phyloP scores from a whole-genome alignment of 2,797 vertebrate genomes.

The Sternotherus odoratus region DNA sequence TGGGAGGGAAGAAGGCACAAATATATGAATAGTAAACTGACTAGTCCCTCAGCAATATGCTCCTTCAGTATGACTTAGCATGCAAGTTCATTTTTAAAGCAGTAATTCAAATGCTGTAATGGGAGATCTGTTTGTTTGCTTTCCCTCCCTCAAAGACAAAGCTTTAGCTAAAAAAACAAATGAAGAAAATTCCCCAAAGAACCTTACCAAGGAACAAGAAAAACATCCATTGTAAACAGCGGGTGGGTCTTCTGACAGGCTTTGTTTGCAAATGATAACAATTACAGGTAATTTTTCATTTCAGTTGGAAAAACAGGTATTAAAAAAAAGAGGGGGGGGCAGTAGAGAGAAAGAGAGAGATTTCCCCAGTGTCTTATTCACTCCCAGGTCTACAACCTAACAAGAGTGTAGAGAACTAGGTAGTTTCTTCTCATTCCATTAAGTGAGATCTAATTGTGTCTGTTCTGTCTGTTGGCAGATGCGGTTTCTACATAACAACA shows the following conservation, averaged over 20 bases:
- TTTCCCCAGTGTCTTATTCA: conserved; percentile 84
- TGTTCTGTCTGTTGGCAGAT: conserved; percentile 88
- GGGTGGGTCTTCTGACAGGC: conserved; percentile 81
- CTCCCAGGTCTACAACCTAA: conserved; percentile 84
- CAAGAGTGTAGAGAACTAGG: conserved; percentile 77
- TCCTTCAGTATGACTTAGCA: neutral
- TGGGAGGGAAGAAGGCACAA: conserved; percentile 31
- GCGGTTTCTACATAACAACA: conserved; percentile 88
- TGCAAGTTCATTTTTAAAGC: conserved; percentile 40
- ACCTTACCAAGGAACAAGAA: conserved; percentile 73
- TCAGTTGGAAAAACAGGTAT: conserved; percentile 80
- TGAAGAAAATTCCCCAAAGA: conserved; percentile 79
- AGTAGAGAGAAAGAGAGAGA: conserved; percentile 36
- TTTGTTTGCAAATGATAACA: conserved; percentile 86
- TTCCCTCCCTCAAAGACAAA: conserved; percentile 50
- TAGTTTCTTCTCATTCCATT: conserved; percentile 85
- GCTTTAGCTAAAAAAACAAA: conserved; percentile 78
- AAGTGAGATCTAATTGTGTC: conserved; percentile 89
- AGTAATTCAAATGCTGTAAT: conserved; percentile 43
- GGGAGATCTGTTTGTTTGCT: conserved; percentile 62
- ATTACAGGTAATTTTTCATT: conserved; percentile 86
- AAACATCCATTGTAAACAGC: conserved; percentile 83
- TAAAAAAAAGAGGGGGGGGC: conserved; percentile 56
- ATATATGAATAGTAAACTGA: conserved; percentile 17
- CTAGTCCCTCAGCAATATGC: neutral